Conservation (phyloP, 2,113 vertebrate genomes). For the Thryonomys swinderianus region DNA sequence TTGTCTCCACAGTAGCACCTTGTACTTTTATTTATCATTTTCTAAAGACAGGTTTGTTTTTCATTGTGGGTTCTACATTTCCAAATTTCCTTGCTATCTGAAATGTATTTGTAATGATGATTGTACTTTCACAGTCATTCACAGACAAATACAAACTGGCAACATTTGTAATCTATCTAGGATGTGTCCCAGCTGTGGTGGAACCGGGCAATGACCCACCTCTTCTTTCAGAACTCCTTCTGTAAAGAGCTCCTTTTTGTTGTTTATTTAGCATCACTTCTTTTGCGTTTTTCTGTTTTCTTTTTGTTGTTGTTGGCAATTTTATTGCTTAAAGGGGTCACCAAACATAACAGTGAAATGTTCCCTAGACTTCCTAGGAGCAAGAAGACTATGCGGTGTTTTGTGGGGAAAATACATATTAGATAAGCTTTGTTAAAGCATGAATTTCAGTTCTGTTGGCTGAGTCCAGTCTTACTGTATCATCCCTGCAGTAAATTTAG, state of each 20-base stretch:
- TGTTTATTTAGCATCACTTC: not conserved
- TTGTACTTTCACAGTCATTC: not conserved
- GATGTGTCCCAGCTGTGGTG: not conserved
- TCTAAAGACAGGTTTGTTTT: not conserved
- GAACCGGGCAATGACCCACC: not conserved
- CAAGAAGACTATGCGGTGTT: no score
- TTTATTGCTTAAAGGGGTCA: not conserved
- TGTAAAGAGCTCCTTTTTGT: not conserved
- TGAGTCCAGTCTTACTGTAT: not conserved
- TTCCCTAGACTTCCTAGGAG: not conserved
- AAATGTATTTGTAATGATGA: not conserved
- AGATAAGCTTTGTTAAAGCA: not conserved
- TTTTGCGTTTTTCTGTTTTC: not conserved
- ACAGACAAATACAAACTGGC: not conserved
- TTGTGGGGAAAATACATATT: not conserved
- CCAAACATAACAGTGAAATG: not conserved
- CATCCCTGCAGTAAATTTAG: not conserved
- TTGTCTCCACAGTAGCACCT: not conserved
- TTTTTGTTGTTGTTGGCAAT: not conserved
- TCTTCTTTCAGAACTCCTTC: not conserved
- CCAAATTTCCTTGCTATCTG: not conserved
- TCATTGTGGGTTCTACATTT: not conserved
- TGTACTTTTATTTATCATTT: not conserved
- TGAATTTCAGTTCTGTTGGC: not conserved
- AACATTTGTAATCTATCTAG: not conserved